These are phyloP conservation scores for Garra rufa DNA, from an alignment of 2,113 vertebrate genomes.

Conservation along the genomic window DNA sequence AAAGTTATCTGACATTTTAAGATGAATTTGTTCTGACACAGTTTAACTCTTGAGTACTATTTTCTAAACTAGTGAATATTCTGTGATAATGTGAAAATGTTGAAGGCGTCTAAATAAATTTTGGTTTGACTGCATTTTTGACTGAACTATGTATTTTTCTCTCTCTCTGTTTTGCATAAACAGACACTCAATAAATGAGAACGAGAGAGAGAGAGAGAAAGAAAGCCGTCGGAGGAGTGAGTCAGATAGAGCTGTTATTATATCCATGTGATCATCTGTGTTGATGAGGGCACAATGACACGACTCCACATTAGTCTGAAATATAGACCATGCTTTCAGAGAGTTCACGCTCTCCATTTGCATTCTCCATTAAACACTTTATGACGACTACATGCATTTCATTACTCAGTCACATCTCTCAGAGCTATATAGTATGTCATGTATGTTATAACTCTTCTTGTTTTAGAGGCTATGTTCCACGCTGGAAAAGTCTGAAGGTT, in stretches of 20 bases:
- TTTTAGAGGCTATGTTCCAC: not conserved
- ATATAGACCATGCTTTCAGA: constrained; percentile 29
- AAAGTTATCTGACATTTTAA: too few relatives aligned
- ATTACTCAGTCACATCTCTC: constrained; percentile 7
- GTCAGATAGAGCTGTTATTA: constrained; percentile 33
- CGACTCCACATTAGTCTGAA: constrained; percentile 31
- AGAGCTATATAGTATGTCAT: constrained; percentile 19
- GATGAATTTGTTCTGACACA: too few relatives aligned
- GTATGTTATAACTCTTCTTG: not conserved
- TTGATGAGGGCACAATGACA: constrained; percentile 9
- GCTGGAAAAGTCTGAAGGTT: not conserved
- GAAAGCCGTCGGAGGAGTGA: not conserved
- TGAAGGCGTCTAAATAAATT: too few relatives aligned
- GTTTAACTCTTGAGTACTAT: too few relatives aligned
- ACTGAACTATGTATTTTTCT: not conserved
- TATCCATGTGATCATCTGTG: not conserved
- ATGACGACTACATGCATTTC: not conserved
- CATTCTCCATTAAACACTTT: constrained; percentile 18
- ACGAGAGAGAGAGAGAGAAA: constrained; percentile 3
- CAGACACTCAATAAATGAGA: not conserved
- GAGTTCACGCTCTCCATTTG: not conserved
- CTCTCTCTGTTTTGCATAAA: constrained; percentile 30
- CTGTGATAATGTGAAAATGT: too few relatives aligned
- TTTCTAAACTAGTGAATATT: too few relatives aligned
- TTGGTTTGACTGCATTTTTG: too few relatives aligned